A percentile compares a stretch with the other conserved stretches of the same genome.
These are phyloP conservation scores for Halisarca cf. caerulea DNA, from an alignment of 37 sponge, comb jelly and placozoan genomes.

Conservation along the genomic window DNA sequence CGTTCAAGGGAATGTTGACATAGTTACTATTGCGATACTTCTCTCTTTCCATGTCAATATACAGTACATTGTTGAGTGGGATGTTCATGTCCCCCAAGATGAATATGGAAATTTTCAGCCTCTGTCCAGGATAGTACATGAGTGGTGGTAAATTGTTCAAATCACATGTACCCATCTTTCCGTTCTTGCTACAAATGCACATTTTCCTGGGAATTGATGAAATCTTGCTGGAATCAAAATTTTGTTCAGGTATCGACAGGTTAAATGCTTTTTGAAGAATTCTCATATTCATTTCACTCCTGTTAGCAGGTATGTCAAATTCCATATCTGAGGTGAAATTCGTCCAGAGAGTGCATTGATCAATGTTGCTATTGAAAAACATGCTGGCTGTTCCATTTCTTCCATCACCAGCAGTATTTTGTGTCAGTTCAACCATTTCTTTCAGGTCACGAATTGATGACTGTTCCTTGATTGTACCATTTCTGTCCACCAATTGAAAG, in stretches of 20 bases:
- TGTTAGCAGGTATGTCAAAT: too few relatives aligned
- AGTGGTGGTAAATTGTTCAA: not conserved
- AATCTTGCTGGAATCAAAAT: not conserved
- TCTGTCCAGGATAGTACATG: not conserved
- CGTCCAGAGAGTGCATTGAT: not conserved
- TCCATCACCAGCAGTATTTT: not conserved
- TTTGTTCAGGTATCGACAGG: not conserved
- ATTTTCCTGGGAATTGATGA: constrained; percentile 1
- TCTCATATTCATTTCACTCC: not conserved
- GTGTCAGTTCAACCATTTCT: not conserved
- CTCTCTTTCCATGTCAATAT: not conserved
- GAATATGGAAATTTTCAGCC: not conserved
- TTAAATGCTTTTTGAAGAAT: not conserved
- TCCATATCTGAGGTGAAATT: too few relatives aligned
- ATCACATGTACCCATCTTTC: not conserved
- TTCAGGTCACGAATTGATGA: not conserved
- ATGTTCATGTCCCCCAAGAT: not conserved
- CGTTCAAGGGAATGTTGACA: not conserved
- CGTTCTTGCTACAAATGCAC: not conserved
- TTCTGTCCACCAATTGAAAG: not conserved
- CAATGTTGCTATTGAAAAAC: constrained; percentile 16
- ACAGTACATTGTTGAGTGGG: not conserved
- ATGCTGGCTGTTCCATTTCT: not conserved
- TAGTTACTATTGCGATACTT: not conserved
- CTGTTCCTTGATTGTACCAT: not conserved